phyloP scores from a whole-genome alignment of 2,797 vertebrate genomes.

The Bradypus variegatus region DNA sequence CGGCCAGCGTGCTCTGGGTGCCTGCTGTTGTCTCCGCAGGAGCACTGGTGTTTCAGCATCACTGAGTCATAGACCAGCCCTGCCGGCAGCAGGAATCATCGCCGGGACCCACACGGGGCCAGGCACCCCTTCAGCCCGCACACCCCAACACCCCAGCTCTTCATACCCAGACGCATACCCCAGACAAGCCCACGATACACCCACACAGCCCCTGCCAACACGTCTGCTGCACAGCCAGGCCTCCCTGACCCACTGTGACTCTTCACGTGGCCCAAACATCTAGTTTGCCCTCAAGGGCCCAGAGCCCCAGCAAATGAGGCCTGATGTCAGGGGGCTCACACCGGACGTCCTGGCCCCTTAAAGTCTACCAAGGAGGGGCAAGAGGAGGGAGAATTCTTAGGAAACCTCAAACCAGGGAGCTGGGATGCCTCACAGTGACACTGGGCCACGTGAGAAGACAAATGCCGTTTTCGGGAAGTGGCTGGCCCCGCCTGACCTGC shows the following conservation, averaged over 20 bases:
- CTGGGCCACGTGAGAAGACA: background rate
- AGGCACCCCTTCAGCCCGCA: background rate
- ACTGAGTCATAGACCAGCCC: conserved; percentile 94
- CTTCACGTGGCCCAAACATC: background rate
- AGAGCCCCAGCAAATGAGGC: background rate
- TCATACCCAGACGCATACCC: background rate
- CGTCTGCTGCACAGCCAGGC: rapidly evolving
- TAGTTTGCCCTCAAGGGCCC: background rate
- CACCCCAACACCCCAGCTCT: background rate
- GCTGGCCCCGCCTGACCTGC: background rate
- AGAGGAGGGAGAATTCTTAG: background rate
- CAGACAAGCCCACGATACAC: background rate
- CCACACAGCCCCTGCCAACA: too few species aligned
- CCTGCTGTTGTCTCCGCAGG: conserved; percentile 94
- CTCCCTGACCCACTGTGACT: background rate
- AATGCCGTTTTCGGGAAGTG: background rate
- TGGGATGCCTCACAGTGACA: background rate
- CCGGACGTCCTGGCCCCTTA: background rate
- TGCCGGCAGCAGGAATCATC: conserved; percentile 45
- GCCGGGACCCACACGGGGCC: background rate
- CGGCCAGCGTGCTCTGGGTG: conserved; percentile 96
- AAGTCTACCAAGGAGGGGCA: background rate
- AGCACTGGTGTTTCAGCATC: conserved; percentile 96
- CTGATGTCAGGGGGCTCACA: background rate
- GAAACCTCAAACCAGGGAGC: background rate